Conservation (phyloP, 2,113 vertebrate genomes). For the Madoqua kirkii region DNA sequence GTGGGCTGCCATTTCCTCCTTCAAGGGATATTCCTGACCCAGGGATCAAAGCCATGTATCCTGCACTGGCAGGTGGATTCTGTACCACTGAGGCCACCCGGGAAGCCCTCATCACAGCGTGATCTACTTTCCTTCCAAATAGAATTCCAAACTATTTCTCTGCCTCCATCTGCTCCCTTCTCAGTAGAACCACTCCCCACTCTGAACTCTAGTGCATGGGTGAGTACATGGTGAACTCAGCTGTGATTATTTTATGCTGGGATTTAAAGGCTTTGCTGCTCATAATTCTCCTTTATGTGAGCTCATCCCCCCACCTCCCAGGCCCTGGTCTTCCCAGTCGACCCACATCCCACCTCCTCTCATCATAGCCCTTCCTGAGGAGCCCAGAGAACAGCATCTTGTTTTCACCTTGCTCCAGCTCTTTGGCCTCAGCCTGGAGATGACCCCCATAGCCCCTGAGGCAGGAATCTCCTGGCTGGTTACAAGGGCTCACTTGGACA, state of each 20-base stretch:
- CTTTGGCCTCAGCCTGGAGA: neutral
- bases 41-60: neutral
- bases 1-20: neutral
- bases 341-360: neutral
- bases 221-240: accelerated
- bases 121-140: neutral
- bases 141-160: neutral
- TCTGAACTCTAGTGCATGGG: neutral
- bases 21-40: neutral
- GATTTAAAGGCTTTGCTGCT: neutral
- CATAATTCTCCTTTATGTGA: neutral
- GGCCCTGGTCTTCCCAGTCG: neutral
- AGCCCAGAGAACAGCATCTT: neutral
- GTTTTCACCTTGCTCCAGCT: neutral
- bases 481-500: neutral
- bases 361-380: neutral
- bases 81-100: neutral
- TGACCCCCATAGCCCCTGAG: neutral
- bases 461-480: accelerated
- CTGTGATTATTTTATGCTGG: too few relatives aligned
- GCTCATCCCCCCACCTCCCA: neutral
- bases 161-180: neutral
- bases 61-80: neutral
- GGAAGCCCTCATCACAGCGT: neutral
- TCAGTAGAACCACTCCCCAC: neutral